A percentile compares a stretch with the other conserved stretches of the same genome.
These are phyloP conservation scores for Zeuzera pyrina DNA, from an alignment of 2,888 invertebrate species.

Conservation along the genomic window DNA sequence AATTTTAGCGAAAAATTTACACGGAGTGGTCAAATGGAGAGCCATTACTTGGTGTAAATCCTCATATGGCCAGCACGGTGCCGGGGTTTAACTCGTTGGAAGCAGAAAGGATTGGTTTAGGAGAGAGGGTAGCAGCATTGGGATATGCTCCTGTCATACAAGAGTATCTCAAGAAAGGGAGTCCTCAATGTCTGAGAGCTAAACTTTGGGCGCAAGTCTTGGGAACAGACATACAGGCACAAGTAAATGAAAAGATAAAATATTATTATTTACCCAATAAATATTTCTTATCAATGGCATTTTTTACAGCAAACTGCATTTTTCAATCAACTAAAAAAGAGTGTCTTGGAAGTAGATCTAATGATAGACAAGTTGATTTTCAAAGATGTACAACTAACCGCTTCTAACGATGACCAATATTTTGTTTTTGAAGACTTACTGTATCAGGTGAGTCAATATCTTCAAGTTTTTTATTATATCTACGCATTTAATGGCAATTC, in stretches of 20 bases:
- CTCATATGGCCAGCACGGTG: constrained; percentile 66
- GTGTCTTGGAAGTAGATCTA: constrained; percentile 90
- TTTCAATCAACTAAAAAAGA: constrained; percentile 85
- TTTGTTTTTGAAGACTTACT: constrained; percentile 97
- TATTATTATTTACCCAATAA: background rate
- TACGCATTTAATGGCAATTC: background rate
- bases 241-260: constrained; percentile 48
- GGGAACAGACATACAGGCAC: constrained; percentile 81
- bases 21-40: constrained; percentile 84
- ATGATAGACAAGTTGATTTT: constrained; percentile 95
- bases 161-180: constrained; percentile 90
- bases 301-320: constrained; percentile 77
- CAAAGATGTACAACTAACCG: constrained; percentile 96
- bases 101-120: constrained; percentile 80
- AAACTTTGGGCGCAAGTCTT: constrained; percentile 90
- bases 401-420: constrained; percentile 97
- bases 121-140: constrained; percentile 82
- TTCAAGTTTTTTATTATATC: background rate
- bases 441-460: constrained; percentile 87
- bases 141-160: constrained; percentile 91
- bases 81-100: constrained; percentile 75
- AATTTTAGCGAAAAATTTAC: constrained; percentile 78
- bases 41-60: constrained; percentile 81
- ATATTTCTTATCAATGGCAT: background rate
- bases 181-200: constrained; percentile 84